These are phyloP conservation scores for Nezara viridula DNA, from an alignment of 2,888 invertebrate species.

Conservation along the genomic window DNA sequence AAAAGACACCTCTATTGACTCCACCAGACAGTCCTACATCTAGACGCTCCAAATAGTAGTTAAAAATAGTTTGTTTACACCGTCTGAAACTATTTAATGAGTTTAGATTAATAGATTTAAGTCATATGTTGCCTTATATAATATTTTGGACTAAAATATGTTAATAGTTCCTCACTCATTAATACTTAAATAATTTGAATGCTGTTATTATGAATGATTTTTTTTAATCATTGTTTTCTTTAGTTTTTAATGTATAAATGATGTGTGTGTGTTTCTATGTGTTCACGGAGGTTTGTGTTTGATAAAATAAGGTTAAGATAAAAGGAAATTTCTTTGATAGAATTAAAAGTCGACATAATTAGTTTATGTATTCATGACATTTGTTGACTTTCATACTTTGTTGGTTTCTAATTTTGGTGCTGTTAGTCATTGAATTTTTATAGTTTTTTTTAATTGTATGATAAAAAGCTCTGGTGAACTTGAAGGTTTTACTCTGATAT, in stretches of 20 bases:
- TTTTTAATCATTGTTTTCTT: background rate
- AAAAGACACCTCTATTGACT: constrained; percentile 65
- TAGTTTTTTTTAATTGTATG: background rate
- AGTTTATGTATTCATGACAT: background rate
- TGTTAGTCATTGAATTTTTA: background rate
- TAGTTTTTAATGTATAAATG: background rate
- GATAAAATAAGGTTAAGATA: background rate
- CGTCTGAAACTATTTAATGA: background rate
- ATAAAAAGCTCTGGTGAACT: background rate
- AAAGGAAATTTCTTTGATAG: background rate
- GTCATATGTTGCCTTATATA: constrained; percentile 39
- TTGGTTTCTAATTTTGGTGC: background rate
- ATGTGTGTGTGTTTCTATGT: no score
- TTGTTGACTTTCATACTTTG: background rate
- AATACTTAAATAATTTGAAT: background rate
- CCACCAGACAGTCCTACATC: constrained; percentile 67
- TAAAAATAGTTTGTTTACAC: background rate
- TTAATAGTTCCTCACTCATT: constrained; percentile 12
- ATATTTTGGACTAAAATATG: background rate
- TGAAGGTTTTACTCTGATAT: background rate
- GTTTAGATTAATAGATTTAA: constrained; percentile 3
- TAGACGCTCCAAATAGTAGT: constrained; percentile 66
- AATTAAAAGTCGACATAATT: background rate
- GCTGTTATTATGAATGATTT: background rate
- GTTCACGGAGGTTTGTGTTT: background rate